Conservation (phyloP, 2,113 vertebrate species). For the Alligator mississippiensis region DNA sequence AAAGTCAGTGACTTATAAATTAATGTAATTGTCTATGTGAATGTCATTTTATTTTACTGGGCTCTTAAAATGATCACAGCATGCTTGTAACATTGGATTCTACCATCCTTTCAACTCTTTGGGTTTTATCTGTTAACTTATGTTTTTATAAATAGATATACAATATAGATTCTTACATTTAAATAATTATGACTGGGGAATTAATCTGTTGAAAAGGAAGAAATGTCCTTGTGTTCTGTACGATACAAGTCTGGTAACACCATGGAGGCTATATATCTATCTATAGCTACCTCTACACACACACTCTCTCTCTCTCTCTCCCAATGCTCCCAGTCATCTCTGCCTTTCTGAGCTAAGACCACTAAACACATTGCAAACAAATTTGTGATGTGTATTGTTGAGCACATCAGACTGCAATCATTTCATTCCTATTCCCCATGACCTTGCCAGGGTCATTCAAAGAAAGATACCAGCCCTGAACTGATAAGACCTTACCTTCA, state of each 20-base stretch:
- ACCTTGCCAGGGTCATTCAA: slow-evolving; percentile 14
- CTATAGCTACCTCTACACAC: too few species aligned
- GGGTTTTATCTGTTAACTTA: background rate
- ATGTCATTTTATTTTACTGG: background rate
- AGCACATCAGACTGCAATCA: background rate
- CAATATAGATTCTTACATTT: background rate
- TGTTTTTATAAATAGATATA: background rate
- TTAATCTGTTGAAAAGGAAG: background rate
- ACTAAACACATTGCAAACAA: background rate
- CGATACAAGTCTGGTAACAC: background rate
- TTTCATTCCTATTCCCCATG: slow-evolving; percentile 1
- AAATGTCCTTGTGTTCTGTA: background rate
- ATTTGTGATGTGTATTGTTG: background rate
- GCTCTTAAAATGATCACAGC: background rate
- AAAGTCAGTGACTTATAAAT: background rate
- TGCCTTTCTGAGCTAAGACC: background rate
- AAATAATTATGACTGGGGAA: background rate
- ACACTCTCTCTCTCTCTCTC: too few species aligned
- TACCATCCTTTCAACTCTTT: background rate
- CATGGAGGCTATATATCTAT: background rate
- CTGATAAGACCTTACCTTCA: background rate
- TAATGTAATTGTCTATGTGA: background rate
- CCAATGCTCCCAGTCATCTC: background rate
- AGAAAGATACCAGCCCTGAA: background rate
- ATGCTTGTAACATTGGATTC: background rate